Conservation (phyloP, 2,113 vertebrate genomes). For the Cervus canadensis region DNA sequence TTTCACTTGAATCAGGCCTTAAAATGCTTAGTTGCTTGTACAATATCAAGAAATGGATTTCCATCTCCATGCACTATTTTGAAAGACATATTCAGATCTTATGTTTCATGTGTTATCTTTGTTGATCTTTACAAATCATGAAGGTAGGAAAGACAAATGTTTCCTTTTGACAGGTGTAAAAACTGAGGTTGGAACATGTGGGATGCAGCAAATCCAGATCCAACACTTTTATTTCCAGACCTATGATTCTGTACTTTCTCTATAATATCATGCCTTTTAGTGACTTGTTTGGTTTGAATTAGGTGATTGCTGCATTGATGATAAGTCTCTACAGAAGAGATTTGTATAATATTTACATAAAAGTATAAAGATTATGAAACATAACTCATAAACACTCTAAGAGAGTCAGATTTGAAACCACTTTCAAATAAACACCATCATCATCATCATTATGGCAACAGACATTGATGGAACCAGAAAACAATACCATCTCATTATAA, state of each 20-base stretch:
- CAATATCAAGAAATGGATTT: background rate
- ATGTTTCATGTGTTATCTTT: background rate
- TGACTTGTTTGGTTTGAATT: background rate
- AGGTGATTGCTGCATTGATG: background rate
- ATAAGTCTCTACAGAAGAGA: background rate
- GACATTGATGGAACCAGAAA: background rate
- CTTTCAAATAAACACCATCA: background rate
- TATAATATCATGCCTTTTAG: background rate
- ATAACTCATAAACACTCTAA: background rate
- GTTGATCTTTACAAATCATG: background rate
- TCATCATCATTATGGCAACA: background rate
- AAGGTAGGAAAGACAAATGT: background rate
- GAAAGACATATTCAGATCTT: background rate
- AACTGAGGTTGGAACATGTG: background rate
- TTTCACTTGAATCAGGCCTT: background rate
- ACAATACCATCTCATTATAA: background rate
- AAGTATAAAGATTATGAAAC: slow-evolving; percentile 11
- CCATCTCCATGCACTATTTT: background rate
- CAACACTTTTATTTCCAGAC: background rate
- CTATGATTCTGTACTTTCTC: background rate
- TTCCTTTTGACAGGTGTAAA: background rate
- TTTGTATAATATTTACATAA: background rate
- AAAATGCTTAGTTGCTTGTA: background rate
- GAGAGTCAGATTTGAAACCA: background rate
- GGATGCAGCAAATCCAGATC: background rate